Evolutionary conservation across 2,888 invertebrate genomes (phyloP).

Genomic region (Himalopsyche japonica): DNA sequence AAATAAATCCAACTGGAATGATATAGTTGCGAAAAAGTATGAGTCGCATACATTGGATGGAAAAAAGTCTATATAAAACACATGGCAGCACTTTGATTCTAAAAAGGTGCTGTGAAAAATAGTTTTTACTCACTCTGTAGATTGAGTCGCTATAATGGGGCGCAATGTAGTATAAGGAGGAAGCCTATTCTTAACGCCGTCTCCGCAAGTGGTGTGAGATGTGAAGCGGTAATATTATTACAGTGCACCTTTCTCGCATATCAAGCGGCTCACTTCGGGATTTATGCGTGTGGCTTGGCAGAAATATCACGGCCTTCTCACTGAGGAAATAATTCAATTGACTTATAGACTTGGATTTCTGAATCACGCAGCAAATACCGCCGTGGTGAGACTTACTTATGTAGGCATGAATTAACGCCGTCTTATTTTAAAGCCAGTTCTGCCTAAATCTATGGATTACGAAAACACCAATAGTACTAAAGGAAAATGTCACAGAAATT

Average conservation of each 20-base stretch:
- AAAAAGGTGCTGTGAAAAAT: not conserved
- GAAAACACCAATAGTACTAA: too few relatives aligned
- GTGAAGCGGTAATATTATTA: slow-evolving; percentile 20
- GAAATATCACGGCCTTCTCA: slow-evolving; percentile 4
- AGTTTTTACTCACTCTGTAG: not conserved
- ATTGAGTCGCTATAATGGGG: not conserved
- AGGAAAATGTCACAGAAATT: too few relatives aligned
- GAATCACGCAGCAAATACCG: not conserved
- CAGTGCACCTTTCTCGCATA: slow-evolving; percentile 31
- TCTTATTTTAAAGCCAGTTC: not conserved
- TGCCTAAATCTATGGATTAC: not conserved
- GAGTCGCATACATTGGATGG: too few relatives aligned
- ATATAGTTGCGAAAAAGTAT: too few relatives aligned
- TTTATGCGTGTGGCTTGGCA: slow-evolving; percentile 14
- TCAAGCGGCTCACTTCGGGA: slow-evolving; percentile 18
- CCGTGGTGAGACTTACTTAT: not conserved
- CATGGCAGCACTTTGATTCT: too few relatives aligned
- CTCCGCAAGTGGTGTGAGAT: not conserved
- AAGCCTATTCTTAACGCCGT: not conserved
- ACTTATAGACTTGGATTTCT: not conserved
- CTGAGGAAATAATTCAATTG: slow-evolving; percentile 2
- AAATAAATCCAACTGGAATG: too few relatives aligned
- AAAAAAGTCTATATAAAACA: too few relatives aligned
- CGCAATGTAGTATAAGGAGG: not conserved
- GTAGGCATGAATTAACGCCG: not conserved